Evolutionary conservation across 2,113 vertebrate genomes (phyloP), one percentile per base, ranked within the genome.

Genomic region (Nyctereutes procyonoides): DNA sequence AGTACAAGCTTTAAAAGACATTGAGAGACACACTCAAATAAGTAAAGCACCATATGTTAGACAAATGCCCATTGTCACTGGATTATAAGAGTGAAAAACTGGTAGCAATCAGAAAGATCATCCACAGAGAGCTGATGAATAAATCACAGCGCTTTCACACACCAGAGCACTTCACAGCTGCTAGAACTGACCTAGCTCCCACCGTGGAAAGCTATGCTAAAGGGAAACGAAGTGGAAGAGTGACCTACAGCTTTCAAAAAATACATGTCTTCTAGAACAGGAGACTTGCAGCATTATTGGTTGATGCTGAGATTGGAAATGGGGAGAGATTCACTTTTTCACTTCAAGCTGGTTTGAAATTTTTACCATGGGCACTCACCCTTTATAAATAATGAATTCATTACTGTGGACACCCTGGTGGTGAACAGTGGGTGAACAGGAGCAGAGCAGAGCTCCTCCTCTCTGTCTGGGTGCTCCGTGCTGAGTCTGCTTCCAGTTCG

Each of bases 181-280:
- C 90, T 58, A 51, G 63, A 51, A 55, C 60, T 22, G 26, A 2
- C 9, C 3, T 2, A 13, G 65, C n/a, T 28, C 51, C 32, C 5
- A 0, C 0, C 2, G n/a, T 4, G 28, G 53, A 38, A n/a, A 83
- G 35, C 15, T 0, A 0, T 3, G 35, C 53, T 62, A 8, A 12
- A 69, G 13, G 11, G 43, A 93, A 26, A 79, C 0, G 15, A 91
- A 32, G 11, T 3, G 20, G 35, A 74, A 30, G 17, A 32, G 6
- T 15, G 19, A 77, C 26, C 74, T 51, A 8, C 74, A 8, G 8
- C 88, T 13, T 62, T 74, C 81, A 32, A 92, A 58, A 85, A 69
- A 19, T 8, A 13, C 4, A 2, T 6, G 12, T 55, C 60, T 84
- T 60, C 55, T 16, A 5, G 48, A 92, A 71, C 0, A 58, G 43